Conservation (phyloP, 2,113 vertebrate genomes). For the Pantherophis guttatus region DNA sequence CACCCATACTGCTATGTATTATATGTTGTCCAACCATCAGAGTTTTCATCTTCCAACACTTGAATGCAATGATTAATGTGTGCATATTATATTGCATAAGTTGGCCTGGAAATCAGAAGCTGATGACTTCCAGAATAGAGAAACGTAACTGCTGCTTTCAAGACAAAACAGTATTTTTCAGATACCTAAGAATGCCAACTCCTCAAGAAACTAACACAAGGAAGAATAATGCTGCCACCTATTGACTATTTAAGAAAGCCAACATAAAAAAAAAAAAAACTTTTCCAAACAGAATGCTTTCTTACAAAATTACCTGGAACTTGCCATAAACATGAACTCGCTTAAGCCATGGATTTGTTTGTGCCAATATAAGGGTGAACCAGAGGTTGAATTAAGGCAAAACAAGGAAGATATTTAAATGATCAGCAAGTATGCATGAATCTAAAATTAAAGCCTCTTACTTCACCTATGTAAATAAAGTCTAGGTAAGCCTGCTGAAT, state of each 20-base stretch:
- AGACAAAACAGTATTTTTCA: constrained; percentile 43
- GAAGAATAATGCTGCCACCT: constrained; percentile 65
- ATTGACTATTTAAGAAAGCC: constrained; percentile 34
- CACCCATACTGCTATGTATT: constrained; percentile 33
- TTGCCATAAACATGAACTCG: neutral
- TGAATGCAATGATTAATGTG: constrained; percentile 33
- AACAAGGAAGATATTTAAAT: neutral
- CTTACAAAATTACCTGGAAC: constrained; percentile 11
- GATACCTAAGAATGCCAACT: constrained; percentile 10
- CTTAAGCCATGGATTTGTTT: constrained; percentile 3
- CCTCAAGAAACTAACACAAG: neutral
- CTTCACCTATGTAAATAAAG: neutral
- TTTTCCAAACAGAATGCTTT: constrained; percentile 20
- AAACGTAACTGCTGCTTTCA: neutral
- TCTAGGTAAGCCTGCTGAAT: neutral
- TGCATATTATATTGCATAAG: constrained; percentile 21
- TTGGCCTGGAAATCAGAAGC: constrained; percentile 31
- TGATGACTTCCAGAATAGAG: constrained; percentile 38
- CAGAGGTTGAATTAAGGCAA: neutral
- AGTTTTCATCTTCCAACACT: constrained; percentile 45
- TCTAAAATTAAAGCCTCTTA: neutral
- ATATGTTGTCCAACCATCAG: constrained; percentile 41
- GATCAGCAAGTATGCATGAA: neutral
- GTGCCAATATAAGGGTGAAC: neutral
- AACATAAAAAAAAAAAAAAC: neutral